Conservation (phyloP, 2,888 invertebrate genomes). For the Andricus quercusramuli region DNA sequence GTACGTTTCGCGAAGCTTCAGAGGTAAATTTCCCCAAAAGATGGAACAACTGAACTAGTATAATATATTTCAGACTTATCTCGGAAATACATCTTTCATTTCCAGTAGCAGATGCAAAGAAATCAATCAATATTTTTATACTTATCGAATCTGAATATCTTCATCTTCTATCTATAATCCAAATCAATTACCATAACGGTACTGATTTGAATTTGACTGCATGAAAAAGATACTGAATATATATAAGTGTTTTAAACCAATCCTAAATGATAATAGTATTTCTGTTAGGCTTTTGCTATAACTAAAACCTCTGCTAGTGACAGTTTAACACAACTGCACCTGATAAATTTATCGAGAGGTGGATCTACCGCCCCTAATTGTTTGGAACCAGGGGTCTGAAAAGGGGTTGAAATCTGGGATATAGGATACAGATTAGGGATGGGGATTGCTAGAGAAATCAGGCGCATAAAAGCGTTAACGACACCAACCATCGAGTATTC, state of each 20-base stretch:
- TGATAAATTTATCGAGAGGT: not conserved
- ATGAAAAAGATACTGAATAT: not conserved
- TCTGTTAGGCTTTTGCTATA: not conserved
- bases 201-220: not conserved
- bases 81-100: constrained; percentile 5
- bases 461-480: constrained; percentile 50
- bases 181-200: no score
- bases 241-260: no score
- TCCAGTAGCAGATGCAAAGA: constrained; percentile 13
- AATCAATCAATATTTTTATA: not conserved
- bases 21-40: constrained; percentile 23
- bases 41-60: constrained; percentile 32
- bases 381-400: not conserved
- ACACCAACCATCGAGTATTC: constrained; percentile 77
- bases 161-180: no score
- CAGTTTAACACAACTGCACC: constrained; percentile 14
- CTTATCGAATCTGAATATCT: not conserved
- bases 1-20: constrained; percentile 19
- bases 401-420: not conserved
- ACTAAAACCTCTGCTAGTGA: not conserved
- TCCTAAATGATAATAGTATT: not conserved
- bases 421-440: not conserved
- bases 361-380: not conserved
- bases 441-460: not conserved
- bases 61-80: constrained; percentile 31